A percentile compares a stretch with the other conserved stretches of the same genome.
Evolutionary conservation across 1,140 invertebrate genomes (phyloP).

Genomic region (Solen grandis): DNA sequence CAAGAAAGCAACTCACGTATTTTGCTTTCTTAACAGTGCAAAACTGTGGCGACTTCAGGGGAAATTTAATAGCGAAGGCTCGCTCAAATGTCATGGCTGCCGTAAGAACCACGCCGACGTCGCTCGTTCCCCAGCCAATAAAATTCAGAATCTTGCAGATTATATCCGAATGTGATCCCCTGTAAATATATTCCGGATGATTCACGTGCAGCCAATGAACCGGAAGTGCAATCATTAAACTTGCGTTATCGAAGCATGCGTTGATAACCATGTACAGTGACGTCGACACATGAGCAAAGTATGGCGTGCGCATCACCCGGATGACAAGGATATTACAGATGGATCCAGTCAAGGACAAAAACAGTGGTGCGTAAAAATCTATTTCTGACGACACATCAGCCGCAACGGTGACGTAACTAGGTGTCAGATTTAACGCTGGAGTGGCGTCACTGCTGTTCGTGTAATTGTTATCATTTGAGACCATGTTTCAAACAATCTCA

Average conservation of each 20-base stretch:
- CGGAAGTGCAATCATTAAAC: slow-evolving; percentile 65
- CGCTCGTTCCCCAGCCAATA: slow-evolving; percentile 71
- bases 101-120: slow-evolving; percentile 72
- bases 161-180: slow-evolving; percentile 55
- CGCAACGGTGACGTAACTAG: too few species aligned
- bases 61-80: slow-evolving; percentile 68
- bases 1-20: slow-evolving; percentile 47
- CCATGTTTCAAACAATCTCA: too few species aligned
- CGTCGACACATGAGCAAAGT: slow-evolving; percentile 70
- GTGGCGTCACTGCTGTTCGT: too few species aligned
- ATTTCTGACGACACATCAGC: slow-evolving; percentile 10
- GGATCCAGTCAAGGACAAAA: slow-evolving; percentile 63
- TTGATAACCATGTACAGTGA: slow-evolving; percentile 71
- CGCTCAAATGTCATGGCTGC: slow-evolving; percentile 74
- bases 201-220: slow-evolving; percentile 73
- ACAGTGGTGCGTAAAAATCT: slow-evolving; percentile 68
- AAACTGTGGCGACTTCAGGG: slow-evolving; percentile 61
- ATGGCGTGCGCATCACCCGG: slow-evolving; percentile 66
- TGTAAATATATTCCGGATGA: slow-evolving; percentile 65
- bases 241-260: slow-evolving; percentile 65
- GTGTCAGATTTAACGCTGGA: too few species aligned
- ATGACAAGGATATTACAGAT: slow-evolving; percentile 71
- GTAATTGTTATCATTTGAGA: too few species aligned
- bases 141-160: slow-evolving; percentile 73
- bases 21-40: slow-evolving; percentile 67